phyloP scores from a whole-genome alignment of 2,113 vertebrate genomes.

The Ellobius talpinus region DNA sequence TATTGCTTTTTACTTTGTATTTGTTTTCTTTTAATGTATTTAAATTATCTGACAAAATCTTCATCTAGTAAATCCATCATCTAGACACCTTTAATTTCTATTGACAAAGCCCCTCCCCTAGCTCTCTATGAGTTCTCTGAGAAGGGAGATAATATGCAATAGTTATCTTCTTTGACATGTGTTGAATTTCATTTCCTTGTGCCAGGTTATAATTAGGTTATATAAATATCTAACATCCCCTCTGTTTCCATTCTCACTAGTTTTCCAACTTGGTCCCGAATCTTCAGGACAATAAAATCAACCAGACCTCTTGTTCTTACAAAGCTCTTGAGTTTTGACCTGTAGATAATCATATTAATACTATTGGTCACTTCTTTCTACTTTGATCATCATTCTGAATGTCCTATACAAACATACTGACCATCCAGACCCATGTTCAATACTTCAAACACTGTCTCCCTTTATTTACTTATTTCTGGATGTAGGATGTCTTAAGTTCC shows the following conservation, averaged over 20 bases:
- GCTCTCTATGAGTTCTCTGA: background rate
- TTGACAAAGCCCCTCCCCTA: background rate
- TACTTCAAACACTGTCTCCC: background rate
- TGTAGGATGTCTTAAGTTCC: background rate
- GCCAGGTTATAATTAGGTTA: background rate
- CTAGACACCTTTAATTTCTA: background rate
- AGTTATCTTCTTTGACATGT: background rate
- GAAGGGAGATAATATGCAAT: background rate
- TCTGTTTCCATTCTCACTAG: background rate
- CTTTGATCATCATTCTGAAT: background rate
- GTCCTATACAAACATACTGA: background rate
- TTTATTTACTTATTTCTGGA: constrained; percentile 20
- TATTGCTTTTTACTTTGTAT: constrained; percentile 31
- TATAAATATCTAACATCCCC: background rate
- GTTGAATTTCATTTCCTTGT: background rate
- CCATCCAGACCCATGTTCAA: background rate
- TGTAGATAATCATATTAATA: background rate
- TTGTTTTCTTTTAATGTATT: background rate
- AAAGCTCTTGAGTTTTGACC: background rate
- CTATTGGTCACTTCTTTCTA: background rate
- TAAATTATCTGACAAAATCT: constrained; percentile 21
- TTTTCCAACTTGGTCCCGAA: background rate
- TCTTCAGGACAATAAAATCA: background rate
- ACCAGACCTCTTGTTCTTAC: background rate
- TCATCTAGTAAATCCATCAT: constrained; percentile 38